These are phyloP conservation scores for Octodon degus DNA, from an alignment of 2,113 vertebrate genomes.

Conservation along the genomic window DNA sequence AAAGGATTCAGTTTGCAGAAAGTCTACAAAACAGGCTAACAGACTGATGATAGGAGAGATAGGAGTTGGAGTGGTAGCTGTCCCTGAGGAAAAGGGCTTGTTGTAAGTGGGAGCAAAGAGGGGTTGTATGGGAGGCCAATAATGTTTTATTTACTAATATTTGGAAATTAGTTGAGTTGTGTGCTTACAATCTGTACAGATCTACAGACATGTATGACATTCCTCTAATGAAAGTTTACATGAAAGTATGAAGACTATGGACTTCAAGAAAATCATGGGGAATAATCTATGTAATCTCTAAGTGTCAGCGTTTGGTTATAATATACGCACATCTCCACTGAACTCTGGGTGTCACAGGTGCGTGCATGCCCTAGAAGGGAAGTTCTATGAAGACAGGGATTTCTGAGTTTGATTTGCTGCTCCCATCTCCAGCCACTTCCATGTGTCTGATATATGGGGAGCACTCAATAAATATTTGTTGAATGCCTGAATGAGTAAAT, in stretches of 20 bases:
- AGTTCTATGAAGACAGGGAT: constrained; percentile 24
- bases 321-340: background rate
- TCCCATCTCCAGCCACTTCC: background rate
- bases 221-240: background rate
- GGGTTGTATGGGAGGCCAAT: background rate
- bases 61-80: background rate
- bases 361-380: background rate
- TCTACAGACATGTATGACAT: background rate
- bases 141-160: background rate
- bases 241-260: background rate
- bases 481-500: constrained; percentile 58
- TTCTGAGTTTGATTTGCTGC: background rate
- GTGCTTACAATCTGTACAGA: background rate
- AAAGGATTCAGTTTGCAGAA: background rate
- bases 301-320: background rate
- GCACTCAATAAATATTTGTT: constrained; percentile 63
- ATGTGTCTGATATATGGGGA: background rate
- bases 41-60: background rate
- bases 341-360: background rate
- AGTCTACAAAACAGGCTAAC: background rate
- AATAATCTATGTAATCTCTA: background rate
- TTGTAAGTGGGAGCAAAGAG: background rate
- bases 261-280: background rate
- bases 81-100: background rate
- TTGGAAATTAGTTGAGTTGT: constrained; percentile 1